phyloP scores from a whole-genome alignment of 2,113 vertebrate species.

The Spilogale gracilis region DNA sequence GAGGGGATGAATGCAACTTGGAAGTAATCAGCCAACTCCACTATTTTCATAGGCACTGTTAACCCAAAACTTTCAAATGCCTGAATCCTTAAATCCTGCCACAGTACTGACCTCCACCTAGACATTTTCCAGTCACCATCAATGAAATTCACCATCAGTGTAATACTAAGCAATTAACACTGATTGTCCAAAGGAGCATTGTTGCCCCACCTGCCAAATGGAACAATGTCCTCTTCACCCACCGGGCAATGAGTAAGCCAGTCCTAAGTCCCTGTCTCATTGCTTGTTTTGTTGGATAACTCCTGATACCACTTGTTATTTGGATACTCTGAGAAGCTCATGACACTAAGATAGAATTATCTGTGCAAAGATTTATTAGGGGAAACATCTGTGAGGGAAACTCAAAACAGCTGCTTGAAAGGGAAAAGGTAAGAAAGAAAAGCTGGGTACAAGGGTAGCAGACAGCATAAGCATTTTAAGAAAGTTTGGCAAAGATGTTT shows the following conservation, averaged over 20 bases:
- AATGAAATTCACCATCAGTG: background rate
- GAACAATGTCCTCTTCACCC: background rate
- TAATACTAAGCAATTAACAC: background rate
- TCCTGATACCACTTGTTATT: background rate
- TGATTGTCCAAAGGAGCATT: background rate
- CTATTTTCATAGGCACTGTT: background rate
- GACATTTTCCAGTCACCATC: background rate
- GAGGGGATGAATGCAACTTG: background rate
- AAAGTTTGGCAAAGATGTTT: background rate
- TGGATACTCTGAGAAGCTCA: background rate
- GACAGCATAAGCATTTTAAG: background rate
- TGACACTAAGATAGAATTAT: background rate
- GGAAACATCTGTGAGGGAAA: background rate
- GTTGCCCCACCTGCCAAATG: background rate
- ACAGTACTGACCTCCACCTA: background rate
- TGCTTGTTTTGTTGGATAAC: background rate
- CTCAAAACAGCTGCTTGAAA: background rate
- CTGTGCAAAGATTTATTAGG: background rate
- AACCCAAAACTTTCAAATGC: background rate
- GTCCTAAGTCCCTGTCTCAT: background rate
- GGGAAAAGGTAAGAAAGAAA: background rate
- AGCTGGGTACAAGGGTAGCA: accelerated
- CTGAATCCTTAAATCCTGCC: background rate
- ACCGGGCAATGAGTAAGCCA: background rate
- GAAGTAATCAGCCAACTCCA: background rate